Base-by-base conservation (phyloP, 2,113 vertebrate genomes). In the Erythrolamprus reginae region DNA sequence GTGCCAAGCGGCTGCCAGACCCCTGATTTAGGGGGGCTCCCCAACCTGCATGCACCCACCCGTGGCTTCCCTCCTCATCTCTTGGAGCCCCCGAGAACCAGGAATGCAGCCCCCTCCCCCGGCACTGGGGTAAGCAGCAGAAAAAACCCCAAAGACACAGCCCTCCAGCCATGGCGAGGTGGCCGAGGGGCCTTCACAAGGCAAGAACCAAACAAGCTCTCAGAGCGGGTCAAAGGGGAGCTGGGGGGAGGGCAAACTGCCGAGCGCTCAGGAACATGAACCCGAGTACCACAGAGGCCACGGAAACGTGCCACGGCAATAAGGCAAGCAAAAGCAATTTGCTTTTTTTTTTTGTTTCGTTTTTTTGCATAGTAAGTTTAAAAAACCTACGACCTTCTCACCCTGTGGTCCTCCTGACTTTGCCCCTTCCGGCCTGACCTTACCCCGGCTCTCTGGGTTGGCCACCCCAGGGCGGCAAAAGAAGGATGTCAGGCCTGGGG, bases 321-420 rank as follows among this genome's bases (percentile, higher is more conserved):
- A 98, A 98, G 97, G 97, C 97, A 91, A 97, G 96, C 96, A 93
- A 94, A 94, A 17, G 61, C 23, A 47, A 61, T 95, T 86, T 82
- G 91, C 89, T 90, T 89, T 88, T 23, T 23, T 23, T 91, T 92
- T 93, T 92, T 96, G 0, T n/a, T 88, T 65, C 85, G 82, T 92
- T 88, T 98, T 92, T 88, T 98, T 98, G 97, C 97, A 98, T 98
- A 98, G 97, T 96, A 96, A 92, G n/a, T n/a, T 96, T 94, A 56
- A 65, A 47, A 90, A 97, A n/a, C n/a, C 96, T 95, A 95, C 94
- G 96, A 95, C 87, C 48, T 2, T 45, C 4, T 95, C 91, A 94
- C 95, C 91, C 94, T 93, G 93, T 85, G 0, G 93, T 92, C 83
- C 95, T 95, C 52, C 5, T 4, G 19, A 7, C 12, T 23, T 42